Evolutionary conservation across 2,888 invertebrate species (phyloP).

Genomic region (Coremacera marginata): DNA sequence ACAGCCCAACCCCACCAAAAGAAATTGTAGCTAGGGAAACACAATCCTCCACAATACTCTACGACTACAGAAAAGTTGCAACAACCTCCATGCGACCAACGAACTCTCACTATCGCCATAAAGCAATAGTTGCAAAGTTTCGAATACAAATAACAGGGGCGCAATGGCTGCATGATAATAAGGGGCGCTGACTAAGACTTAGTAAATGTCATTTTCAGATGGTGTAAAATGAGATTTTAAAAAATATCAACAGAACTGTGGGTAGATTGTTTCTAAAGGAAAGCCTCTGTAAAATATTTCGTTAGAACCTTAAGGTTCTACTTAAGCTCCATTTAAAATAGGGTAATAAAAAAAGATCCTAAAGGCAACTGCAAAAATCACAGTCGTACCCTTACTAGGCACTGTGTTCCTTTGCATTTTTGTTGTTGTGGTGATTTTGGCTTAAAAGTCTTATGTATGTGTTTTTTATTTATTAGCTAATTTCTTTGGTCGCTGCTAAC

Average conservation of each 20-base stretch:
- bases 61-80: neutral
- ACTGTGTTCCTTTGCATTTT: neutral
- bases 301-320: no score
- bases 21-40: no score
- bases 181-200: no score
- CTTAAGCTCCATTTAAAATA: neutral
- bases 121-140: slow-evolving; percentile 4
- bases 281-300: no score
- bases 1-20: no score
- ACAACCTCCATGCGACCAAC: neutral
- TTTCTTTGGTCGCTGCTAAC: slow-evolving; percentile 10
- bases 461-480: slow-evolving; percentile 17
- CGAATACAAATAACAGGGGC: no score
- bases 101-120: slow-evolving; percentile 25
- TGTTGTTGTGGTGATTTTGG: neutral
- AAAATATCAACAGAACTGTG: no score
- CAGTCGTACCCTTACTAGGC: no score
- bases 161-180: no score
- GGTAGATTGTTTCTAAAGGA: no score
- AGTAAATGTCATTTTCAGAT: no score
- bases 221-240: no score
- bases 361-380: neutral
- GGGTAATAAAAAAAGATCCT: neutral
- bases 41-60: neutral
- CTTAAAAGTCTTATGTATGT: neutral